phyloP scores from a whole-genome alignment of 53 echinoderm and acorn worm genomes.

The Apostichopus leukothele region DNA sequence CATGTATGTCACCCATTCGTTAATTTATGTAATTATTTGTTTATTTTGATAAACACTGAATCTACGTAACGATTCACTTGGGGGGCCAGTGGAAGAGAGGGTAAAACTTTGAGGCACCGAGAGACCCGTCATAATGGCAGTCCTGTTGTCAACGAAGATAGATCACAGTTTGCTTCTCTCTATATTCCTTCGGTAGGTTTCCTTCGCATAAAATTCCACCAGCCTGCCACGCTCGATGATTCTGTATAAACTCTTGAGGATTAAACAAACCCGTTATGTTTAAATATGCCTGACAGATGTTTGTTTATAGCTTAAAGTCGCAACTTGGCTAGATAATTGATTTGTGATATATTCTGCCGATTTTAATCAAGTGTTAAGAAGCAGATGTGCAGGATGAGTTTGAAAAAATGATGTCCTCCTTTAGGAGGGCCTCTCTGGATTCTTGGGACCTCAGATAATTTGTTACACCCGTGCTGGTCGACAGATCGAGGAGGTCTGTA shows the following conservation, averaged over 20 bases:
- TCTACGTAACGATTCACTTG: not conserved
- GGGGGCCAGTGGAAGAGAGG: not conserved
- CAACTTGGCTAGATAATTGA: not conserved
- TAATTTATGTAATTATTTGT: slow-evolving; percentile 5
- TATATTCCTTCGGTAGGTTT: not conserved
- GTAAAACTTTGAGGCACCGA: not conserved
- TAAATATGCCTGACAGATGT: slow-evolving; percentile 15
- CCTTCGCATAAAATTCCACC: not conserved
- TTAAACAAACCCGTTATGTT: not conserved
- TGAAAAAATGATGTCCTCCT: not conserved
- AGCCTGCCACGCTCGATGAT: not conserved
- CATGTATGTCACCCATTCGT: not conserved
- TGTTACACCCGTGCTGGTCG: not conserved
- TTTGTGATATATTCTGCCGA: slow-evolving; percentile 5
- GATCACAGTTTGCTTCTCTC: not conserved
- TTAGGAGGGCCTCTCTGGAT: not conserved
- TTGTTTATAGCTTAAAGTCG: slow-evolving; percentile 1
- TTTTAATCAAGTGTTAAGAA: not conserved
- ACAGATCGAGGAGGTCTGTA: no score
- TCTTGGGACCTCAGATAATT: not conserved
- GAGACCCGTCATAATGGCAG: not conserved
- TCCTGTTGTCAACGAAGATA: not conserved
- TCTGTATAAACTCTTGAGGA: not conserved
- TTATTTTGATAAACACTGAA: not conserved
- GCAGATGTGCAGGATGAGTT: not conserved